Conservation (phyloP, 53 echinoderm and acorn worm species). For the Holothuria scabra region DNA sequence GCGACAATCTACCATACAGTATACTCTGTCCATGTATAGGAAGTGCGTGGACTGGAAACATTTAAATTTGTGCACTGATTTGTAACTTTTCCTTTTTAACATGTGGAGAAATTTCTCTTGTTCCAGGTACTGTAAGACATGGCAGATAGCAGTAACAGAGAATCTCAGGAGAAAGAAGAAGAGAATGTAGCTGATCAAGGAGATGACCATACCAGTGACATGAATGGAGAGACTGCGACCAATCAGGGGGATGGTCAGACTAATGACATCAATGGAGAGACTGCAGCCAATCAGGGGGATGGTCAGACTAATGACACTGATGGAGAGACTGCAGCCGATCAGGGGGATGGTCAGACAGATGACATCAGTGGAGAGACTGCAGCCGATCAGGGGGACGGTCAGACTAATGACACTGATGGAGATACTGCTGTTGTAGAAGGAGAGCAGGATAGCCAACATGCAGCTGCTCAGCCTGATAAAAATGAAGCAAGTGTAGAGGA, state of each 20-base stretch:
- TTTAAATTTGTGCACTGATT: too few relatives aligned
- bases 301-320: slow-evolving; percentile 11
- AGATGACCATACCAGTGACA: background rate
- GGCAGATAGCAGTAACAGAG: slow-evolving; percentile 16
- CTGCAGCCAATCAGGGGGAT: too few relatives aligned
- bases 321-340: background rate
- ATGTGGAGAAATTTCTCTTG: background rate
- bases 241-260: background rate
- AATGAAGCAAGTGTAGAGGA: slow-evolving; percentile 34
- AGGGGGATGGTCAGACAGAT: background rate
- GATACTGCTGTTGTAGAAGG: slow-evolving; percentile 27
- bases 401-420: slow-evolving; percentile 21
- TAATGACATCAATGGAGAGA: background rate
- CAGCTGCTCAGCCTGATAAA: slow-evolving; percentile 2
- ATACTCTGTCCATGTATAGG: too few relatives aligned
- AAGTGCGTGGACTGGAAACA: too few relatives aligned
- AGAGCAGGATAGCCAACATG: slow-evolving; percentile 40
- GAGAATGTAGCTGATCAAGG: background rate
- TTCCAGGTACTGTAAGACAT: background rate
- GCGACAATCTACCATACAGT: too few relatives aligned
- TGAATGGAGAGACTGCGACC: background rate
- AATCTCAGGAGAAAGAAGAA: background rate
- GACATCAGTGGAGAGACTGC: too few relatives aligned
- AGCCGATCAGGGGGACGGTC: background rate
- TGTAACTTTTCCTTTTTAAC: too few relatives aligned